Percentiles rank a stretch among this genome's conserved stretches.
Evolutionary conservation across 2,888 invertebrate genomes (phyloP).

Genomic region (Laspeyria flexula): DNA sequence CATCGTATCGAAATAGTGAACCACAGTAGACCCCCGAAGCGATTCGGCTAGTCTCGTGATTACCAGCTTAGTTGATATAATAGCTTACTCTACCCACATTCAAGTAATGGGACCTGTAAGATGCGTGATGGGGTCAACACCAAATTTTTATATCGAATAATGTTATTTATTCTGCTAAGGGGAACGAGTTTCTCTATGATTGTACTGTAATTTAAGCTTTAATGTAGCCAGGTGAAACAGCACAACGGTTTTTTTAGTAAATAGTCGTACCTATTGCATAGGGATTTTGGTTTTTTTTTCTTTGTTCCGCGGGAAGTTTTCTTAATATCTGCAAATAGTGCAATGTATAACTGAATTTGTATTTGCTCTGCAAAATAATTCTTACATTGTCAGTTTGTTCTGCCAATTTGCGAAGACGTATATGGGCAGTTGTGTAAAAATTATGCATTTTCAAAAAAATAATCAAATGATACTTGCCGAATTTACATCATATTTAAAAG

Average conservation of each 20-base stretch:
- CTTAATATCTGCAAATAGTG: constrained; percentile 4
- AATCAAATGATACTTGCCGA: too few species aligned
- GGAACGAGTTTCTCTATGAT: constrained; percentile 23
- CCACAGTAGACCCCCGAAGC: too few species aligned
- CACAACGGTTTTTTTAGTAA: constrained; percentile 29
- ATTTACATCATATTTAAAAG: too few species aligned
- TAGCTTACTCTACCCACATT: constrained; percentile 52
- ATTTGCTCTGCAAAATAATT: too few species aligned
- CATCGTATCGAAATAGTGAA: too few species aligned
- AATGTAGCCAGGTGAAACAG: constrained; percentile 16
- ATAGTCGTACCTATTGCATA: constrained; percentile 1
- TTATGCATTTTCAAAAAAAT: too few species aligned
- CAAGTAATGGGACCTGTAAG: constrained; percentile 72
- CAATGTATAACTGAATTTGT: too few species aligned
- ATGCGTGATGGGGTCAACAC: constrained; percentile 77
- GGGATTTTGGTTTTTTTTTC: constrained; percentile 5
- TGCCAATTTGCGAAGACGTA: too few species aligned
- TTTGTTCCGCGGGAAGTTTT: constrained; percentile 9
- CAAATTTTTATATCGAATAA: constrained; percentile 65
- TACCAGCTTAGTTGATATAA: constrained; percentile 55
- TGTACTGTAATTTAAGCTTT: constrained; percentile 26
- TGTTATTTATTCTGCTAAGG: constrained; percentile 40
- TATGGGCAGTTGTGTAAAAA: too few species aligned
- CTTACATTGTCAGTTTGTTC: too few species aligned
- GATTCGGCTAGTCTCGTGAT: constrained; percentile 71